Base-by-base conservation (phyloP, 2,888 invertebrate genomes). In the Leptodirus hochenwartii region DNA sequence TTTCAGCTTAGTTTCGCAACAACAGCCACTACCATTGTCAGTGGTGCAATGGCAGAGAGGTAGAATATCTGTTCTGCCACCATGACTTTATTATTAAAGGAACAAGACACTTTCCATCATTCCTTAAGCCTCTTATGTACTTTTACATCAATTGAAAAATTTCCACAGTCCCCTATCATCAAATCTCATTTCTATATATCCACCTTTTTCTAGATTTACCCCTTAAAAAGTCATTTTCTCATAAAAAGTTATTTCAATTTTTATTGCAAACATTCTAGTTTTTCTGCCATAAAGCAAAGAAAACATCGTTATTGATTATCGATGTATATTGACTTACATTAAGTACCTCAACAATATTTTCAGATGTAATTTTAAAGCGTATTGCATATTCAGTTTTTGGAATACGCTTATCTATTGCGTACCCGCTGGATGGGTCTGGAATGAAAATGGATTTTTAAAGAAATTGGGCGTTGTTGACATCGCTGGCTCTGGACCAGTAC, bases 1-100 rank as follows among this genome's bases (percentile, higher is more conserved):
- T 91, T 90, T 54, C 90, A 90, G 50, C 57, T 87, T 40, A 84
- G 84, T 0, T 88, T 88, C 42, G 84, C 88, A 0, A 87, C 88
- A 0, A 81, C 81, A 0, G 77, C 88, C 1, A 88, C 88, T 0
- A 88, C 88, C 0, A 88, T 88, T 34, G 87, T 88, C 1, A 85
- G 84, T 43, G 91, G 91, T 0, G 87, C 90, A 4, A 88, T 91
- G 84, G 88, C 90, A 2, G 91, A 91, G 53, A 69, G 88, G 78
- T 82, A 27, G 15, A 17, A 20, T 5, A 24, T 6, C 20, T n/a
- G n/a, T n/a, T n/a, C n/a, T n/a, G n/a, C n/a, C n/a, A n/a, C n/a
- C 50, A 44, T 8, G n/a, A 15, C 17, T 15, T n/a, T 9, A 11
- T 11, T 15, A 29, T 22, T 8, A 12, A 22, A 10, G 11, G 10